Base-by-base conservation (phyloP, 2,113 vertebrate genomes). In the Corydoras sp. region DNA sequence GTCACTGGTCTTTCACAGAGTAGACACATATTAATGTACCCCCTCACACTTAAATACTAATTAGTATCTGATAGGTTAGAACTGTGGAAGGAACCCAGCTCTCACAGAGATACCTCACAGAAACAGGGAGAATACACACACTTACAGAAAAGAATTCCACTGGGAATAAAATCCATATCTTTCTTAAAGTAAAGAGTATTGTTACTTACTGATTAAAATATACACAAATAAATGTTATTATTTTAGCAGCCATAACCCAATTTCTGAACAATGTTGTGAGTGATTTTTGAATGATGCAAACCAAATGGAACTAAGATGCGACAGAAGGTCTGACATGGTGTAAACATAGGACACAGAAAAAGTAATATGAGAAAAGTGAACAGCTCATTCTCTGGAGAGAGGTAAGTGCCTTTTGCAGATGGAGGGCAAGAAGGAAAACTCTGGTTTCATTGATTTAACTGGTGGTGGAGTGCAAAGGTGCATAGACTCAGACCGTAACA, bases 371-470 rank as follows among this genome's bases (percentile, higher is more conserved):
- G 79, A 75, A n/a, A 65, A 74, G 59, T 69, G 12, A 65, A 66
- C 32, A 13, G 49, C 31, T 15, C 18, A 50, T 60, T 55, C 63
- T 62, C 64, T 67, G 64, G 31, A 67, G 58, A 71, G 14, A 6
- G 4, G 29, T 30, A 18, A 67, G 69, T 58, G 64, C 58, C 43
- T 43, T 71, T 72, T 70, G 56, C 24, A 62, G 14, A 49, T 31
- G 15, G 54, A 14, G 29, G 32, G 56, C 18, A 53, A 31, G 53
- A 32, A 9, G 14, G 35, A 29, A 59, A 77, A 76, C 3, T 7
- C 55, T 72, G 35, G 50, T 71, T 30, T 78, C 76, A 86, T 81
- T 83, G 83, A 84, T 84, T 67, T 68, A 53, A 70, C 73, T 55
- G 11, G 75, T 62, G 65, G 56, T 68, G 65, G 12, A 68, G 55